phyloP scores from a whole-genome alignment of 2,888 invertebrate genomes.

The Cremastobaeus sp. region DNA sequence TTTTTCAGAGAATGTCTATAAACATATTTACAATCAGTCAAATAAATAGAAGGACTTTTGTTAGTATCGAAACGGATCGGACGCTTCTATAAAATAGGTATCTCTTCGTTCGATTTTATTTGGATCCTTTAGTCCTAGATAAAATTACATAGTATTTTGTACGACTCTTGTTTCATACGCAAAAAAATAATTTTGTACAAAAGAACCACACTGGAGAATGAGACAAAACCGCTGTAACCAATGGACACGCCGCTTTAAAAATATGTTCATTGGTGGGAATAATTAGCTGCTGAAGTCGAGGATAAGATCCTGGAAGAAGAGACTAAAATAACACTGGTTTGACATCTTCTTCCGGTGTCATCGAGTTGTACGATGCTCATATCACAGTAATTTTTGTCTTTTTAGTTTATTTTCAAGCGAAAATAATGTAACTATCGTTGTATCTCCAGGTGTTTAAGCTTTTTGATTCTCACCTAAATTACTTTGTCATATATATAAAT shows the following conservation, averaged over 20 bases:
- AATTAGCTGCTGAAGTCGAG: too few species aligned
- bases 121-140: constrained; percentile 24
- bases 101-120: constrained; percentile 25
- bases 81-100: constrained; percentile 42
- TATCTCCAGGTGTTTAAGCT: constrained; percentile 28
- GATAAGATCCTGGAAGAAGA: too few species aligned
- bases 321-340: too few species aligned
- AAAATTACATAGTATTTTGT: constrained; percentile 36
- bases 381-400: constrained; percentile 56
- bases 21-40: constrained; percentile 76
- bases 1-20: constrained; percentile 51
- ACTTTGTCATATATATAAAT: constrained; percentile 41
- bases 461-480: constrained; percentile 30
- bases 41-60: constrained; percentile 68
- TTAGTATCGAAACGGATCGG: constrained; percentile 19
- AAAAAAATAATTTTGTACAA: constrained; percentile 52
- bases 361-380: constrained; percentile 40
- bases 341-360: constrained; percentile 11
- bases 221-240: constrained; percentile 18
- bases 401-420: constrained; percentile 32
- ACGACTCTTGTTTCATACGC: constrained; percentile 38
- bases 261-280: too few species aligned
- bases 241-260: neutral
- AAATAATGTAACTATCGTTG: constrained; percentile 45
- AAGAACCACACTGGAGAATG: constrained; percentile 22